Evolutionary conservation across 2,113 vertebrate species (phyloP).

Genomic region (Melospiza melodia): DNA sequence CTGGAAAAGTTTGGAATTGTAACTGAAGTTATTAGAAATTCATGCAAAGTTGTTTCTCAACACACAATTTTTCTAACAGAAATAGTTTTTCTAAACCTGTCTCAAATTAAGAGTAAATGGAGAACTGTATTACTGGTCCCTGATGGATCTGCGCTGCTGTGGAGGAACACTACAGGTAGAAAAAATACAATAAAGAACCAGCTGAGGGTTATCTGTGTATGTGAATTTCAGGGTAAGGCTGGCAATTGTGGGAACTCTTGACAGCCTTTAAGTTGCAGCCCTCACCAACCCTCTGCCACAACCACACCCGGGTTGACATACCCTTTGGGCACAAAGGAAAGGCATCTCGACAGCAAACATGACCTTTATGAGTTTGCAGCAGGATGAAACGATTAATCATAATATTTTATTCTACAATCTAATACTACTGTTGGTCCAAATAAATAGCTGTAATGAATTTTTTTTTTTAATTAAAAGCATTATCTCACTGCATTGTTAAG

Average conservation of each 20-base stretch:
- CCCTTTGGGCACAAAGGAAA: slow-evolving; percentile 18
- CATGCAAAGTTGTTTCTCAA: not conserved
- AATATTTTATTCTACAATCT: slow-evolving; percentile 11
- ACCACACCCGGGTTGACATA: not conserved
- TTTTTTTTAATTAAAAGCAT: not conserved
- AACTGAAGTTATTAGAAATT: not conserved
- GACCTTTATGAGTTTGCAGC: slow-evolving; percentile 53
- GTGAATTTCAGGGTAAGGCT: not conserved
- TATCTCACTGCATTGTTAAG: not conserved
- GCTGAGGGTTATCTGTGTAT: not conserved
- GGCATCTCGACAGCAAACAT: slow-evolving; percentile 47
- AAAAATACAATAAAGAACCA: not conserved
- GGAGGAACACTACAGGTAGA: not conserved
- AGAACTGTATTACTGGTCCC: not conserved
- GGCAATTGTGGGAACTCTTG: not conserved
- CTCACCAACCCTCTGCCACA: not conserved
- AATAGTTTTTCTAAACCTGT: not conserved
- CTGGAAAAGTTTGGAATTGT: not conserved
- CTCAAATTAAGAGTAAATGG: not conserved
- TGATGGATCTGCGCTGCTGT: not conserved
- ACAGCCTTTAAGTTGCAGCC: not conserved
- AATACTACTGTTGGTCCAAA: slow-evolving; percentile 8
- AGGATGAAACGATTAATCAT: slow-evolving; percentile 45
- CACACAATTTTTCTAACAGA: not conserved
- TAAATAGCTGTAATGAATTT: slow-evolving; percentile 4